Base-by-base conservation (phyloP, 2,888 invertebrate genomes). In the Thecocarcelia acutangulata region DNA sequence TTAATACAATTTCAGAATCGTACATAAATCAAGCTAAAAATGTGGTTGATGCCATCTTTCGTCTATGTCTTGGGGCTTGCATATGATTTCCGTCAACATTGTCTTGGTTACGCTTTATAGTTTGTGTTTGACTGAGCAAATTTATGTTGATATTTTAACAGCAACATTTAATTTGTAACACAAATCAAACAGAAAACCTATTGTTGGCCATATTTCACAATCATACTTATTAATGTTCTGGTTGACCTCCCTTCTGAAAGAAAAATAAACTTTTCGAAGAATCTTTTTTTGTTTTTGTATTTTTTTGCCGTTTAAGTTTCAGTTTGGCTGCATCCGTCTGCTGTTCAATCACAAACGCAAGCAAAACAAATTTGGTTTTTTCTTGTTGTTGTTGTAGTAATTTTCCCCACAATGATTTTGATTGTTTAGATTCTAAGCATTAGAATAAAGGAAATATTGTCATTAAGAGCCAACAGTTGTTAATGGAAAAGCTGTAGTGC, bases 211-310 rank as follows among this genome's bases (percentile, higher is more conserved):
- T 79, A 68, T n/a, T 46, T 61, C 61, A 58, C 48, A 42, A 73
- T 58, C 48, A 69, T 56, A 52, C n/a, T 70, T 64, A 64, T 52
- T 50, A 69, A 69, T 75, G 75, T 80, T 75, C 69, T 70, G 80
- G 74, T 68, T 75, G 80, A 80, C 63, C 64, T 75, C 75, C 19
- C 74, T 61, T 56, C 44, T 11, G 24, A 28, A 12, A 63, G 59
- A 50, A 46, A 19, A 52, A 42, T 2, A 28, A 66, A 66, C 46
- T 64, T 50, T 24, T 50, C 33, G 42, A 59, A 72, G 50, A 72
- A 50, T 50, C 21, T 13, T 52, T 61, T 59, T 33, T 3, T 28
- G 28, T 28, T 48, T 58, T 1, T n/a, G n/a, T n/a, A n/a, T n/a
- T 28, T 59, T 40, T 24, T 33, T 56, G 69, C 8, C 52, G 17